Base-by-base conservation (phyloP, 2,797 vertebrate species). In the Siniperca undulata region DNA sequence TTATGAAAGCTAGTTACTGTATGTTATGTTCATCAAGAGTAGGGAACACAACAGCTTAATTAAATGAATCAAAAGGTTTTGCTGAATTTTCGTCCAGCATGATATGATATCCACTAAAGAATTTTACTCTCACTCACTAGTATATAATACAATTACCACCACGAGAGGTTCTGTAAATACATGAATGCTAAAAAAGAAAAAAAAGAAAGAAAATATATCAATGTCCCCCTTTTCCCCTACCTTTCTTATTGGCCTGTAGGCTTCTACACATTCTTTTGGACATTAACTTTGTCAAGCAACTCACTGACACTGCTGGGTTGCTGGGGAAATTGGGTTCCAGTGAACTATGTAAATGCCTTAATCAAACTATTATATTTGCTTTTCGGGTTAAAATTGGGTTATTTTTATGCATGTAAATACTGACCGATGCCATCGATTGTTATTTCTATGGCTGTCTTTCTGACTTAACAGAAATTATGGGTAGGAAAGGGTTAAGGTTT, bases 401-500 rank as follows among this genome's bases (percentile, higher is more conserved):
- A 38, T 62, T 74, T 74, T 34, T 61, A 36, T 68, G 9, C 30
- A 5, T 55, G 5, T 36, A 48, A 65, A 50, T 10, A 75, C 48
- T 50, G 38, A 16, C 50, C 5, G 9, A 38, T 64, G 42, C 13
- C 24, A 38, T 19, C 0, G 0, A 38, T n/a, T 50, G 17, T 46
- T 9, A 73, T 48, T 8, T 38, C 27, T 62, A 27, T 58, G 27
- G 36, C 11, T 22, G 7, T 73, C 46, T 81, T 58, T 81, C 3
- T 17, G 38, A 38, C 56, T 80, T 3, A 40, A 38, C 59, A 50
- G 71, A 64, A 60, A 53, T 70, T 83, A 24, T 71, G n/a, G 1
- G 8, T 79, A 1, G 52, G 38, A 46, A 73, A 5, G 13, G 53
- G 62, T 80, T 56, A 82, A 64, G 68, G 76, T 58, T 74, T 71